Evolutionary conservation across 23 tunicate species (phyloP).

Genomic region (Ascidia mentula): DNA sequence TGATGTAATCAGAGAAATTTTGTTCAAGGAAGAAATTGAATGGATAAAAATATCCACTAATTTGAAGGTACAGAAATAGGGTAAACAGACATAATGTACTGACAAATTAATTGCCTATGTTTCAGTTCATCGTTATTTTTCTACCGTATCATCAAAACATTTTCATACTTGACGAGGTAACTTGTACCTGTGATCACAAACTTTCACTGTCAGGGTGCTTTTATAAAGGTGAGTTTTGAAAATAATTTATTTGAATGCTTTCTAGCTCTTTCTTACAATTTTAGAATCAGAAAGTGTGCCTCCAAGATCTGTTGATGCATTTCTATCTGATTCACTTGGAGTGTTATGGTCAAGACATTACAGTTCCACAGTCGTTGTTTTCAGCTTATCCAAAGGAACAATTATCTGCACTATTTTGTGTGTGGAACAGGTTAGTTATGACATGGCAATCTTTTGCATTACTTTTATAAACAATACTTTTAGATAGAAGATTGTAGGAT

Average conservation of each 20-base stretch:
- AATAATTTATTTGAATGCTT: too few species aligned
- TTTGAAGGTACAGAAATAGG: slow-evolving; percentile 12
- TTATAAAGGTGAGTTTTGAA: not conserved
- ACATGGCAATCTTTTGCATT: not conserved
- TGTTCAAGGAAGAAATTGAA: slow-evolving; percentile 21
- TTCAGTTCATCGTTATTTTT: slow-evolving; percentile 4
- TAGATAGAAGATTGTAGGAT: not conserved
- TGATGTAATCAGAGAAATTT: slow-evolving; percentile 34
- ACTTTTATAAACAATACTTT: not conserved
- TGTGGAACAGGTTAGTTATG: not conserved
- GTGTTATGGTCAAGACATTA: not conserved
- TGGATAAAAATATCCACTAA: slow-evolving; percentile 29
- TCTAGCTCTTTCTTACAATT: not conserved
- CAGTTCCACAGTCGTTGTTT: not conserved
- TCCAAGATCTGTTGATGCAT: not conserved
- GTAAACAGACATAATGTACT: not conserved
- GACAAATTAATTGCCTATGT: not conserved
- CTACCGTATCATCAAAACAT: not conserved
- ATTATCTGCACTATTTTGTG: not conserved
- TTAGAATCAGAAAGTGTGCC: not conserved
- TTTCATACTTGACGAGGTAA: not conserved
- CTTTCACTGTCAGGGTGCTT: not conserved
- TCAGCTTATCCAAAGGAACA: not conserved
- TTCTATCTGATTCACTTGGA: not conserved
- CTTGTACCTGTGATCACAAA: not conserved